These are phyloP conservation scores for Leptodactylus fuscus DNA, from an alignment of 2,113 vertebrate species.

Conservation along the genomic window DNA sequence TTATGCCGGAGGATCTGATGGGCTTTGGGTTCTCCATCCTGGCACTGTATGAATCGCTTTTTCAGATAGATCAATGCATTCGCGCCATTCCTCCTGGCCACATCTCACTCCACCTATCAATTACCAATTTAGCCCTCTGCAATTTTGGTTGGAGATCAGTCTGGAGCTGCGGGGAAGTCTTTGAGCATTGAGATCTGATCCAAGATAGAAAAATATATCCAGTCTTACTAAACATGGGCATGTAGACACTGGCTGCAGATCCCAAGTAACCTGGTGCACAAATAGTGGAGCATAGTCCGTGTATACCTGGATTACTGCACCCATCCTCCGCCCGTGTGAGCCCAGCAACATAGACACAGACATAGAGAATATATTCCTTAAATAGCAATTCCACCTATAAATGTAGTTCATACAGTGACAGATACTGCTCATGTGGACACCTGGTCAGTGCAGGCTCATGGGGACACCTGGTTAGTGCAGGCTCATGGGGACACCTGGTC, in stretches of 20 bases:
- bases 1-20: not conserved
- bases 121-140: slow-evolving; percentile 18
- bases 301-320: not conserved
- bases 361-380: not conserved
- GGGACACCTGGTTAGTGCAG: no score
- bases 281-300: not conserved
- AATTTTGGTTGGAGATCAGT: slow-evolving; percentile 20
- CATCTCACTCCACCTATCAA: not conserved
- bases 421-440: no score
- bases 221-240: slow-evolving; percentile 32
- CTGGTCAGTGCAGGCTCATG: no score
- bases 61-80: slow-evolving; percentile 5
- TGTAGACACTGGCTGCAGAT: not conserved
- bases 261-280: not conserved
- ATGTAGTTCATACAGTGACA: no score
- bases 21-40: not conserved
- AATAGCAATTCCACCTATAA: not conserved
- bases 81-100: not conserved
- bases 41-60: not conserved
- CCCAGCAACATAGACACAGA: no score
- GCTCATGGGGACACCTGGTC: no score
- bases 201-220: not conserved
- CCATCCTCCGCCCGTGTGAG: not conserved
- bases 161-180: not conserved
- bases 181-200: not conserved